Base-by-base conservation (phyloP, 92 coral and sea anemone species). In the Anthopleura xanthogrammica region DNA sequence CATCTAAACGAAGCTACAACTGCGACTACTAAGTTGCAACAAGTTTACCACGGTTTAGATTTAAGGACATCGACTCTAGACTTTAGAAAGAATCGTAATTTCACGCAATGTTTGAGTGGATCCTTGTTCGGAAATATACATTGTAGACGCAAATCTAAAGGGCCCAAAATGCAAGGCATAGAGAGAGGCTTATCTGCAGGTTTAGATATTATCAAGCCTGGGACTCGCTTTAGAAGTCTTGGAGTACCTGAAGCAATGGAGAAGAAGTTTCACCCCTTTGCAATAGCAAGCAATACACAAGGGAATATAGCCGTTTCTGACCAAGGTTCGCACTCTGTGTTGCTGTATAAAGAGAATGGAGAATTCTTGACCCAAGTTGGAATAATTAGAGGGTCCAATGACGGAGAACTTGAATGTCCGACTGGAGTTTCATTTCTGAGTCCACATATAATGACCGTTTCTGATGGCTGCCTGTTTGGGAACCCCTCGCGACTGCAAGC, bases 381-480 rank as follows among this genome's bases (percentile, higher is more conserved):
- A 10, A 75, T 54, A 10, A 43, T 17, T 1, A 84, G 92, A 60
- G 97, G 97, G 17, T 60, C 89, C 58, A 86, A 68, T 36, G 90
- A 90, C 10, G 97, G 94, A 16, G 78, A 74, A 65, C 85, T 93
- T 52, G 94, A 93, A 83, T 93, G 94, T 48, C 97, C 97, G 1
- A 86, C 97, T 0, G 94, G 97, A 14, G 89, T 91, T 0, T 80
- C 86, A 40, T 84, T 90, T 36, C 75, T 88, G 29, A 66, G 87
- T 10, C 75, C 87, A 39, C 91, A 90, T 52, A 68, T 88, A 10
- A 54, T 93, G 55, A 83, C 91, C 3, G 85, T 93, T 13, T 89
- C 94, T 16, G 97, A 93, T 77, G 94, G 97, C 60, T 93, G 97
- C 41, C 56, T 90, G 65, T 93, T 93, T 77, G 97, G 97, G 1